Conservation (phyloP, 2,888 invertebrate genomes). For the Apamea monoglypha region DNA sequence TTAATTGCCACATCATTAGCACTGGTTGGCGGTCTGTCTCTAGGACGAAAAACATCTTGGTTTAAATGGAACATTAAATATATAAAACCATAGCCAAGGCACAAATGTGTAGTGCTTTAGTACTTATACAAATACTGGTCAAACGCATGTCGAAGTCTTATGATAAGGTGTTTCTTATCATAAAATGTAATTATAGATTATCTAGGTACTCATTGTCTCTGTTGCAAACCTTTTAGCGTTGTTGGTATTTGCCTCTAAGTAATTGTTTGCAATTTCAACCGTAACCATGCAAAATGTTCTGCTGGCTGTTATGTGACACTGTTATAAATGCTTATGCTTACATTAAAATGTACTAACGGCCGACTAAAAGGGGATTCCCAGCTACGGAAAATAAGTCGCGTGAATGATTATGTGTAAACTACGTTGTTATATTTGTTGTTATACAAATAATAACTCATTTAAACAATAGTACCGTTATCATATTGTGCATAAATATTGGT, state of each 20-base stretch:
- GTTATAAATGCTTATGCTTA: neutral
- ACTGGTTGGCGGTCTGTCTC: constrained; percentile 75
- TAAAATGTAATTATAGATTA: constrained; percentile 37
- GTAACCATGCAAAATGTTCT: constrained; percentile 8
- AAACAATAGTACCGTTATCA: constrained; percentile 28
- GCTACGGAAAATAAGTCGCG: constrained; percentile 32
- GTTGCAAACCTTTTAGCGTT: constrained; percentile 38
- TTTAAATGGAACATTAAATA: neutral
- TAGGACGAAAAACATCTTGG: constrained; percentile 63
- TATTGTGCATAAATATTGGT: constrained; percentile 31
- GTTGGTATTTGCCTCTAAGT: constrained; percentile 30
- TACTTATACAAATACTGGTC: constrained; percentile 27
- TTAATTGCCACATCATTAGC: constrained; percentile 84
- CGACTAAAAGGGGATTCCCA: constrained; percentile 14
- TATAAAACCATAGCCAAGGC: neutral
- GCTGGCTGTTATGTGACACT: constrained; percentile 5
- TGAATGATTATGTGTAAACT: constrained; percentile 22
- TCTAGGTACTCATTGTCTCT: constrained; percentile 43
- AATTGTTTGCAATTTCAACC: constrained; percentile 32
- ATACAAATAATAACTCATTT: constrained; percentile 26
- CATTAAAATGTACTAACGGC: neutral
- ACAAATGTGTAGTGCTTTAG: neutral
- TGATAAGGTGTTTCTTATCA: constrained; percentile 54
- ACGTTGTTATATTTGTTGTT: constrained; percentile 3
- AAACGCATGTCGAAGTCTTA: constrained; percentile 33